Evolutionary conservation across 2,888 invertebrate species (phyloP), one percentile per base, ranked within the genome.

Genomic region (Alloscopus bannaensis): DNA sequence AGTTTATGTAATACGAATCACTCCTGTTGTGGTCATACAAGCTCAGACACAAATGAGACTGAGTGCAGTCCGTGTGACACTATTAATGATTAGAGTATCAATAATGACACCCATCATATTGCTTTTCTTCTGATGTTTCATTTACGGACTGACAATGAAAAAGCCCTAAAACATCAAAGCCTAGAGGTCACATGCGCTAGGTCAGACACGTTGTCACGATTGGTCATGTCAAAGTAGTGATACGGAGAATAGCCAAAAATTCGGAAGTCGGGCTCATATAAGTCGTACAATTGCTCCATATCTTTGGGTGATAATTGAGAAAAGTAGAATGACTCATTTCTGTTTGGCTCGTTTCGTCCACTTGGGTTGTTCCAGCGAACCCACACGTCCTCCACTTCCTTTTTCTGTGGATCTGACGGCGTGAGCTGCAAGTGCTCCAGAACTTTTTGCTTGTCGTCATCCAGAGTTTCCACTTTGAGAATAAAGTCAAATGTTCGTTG

Each of bases 391-490:
- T 81, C 66, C 26, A 85, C 31, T 65, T 83, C 77, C 24, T 68
- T 36, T 22, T 68, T 75, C 20, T 75, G 65, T 18, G 59, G 42
- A 64, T 62, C 59, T 6, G 29, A 16, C 22, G 59, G 40, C 2
- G 42, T 20, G 0, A 80, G 6, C 11, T 66, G 75, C 26, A 84
- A 68, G 28, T 80, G 66, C 26, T 75, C 50, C 45, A 76, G 57
- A 16, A 85, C 79, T 52, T 76, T 65, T 24, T 82, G 76, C 59
- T 80, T 79, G 62, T 85, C 85, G 6, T 69, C 36, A 29, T 78
- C 70, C 62, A 85, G 73, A 0, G 79, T 78, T 59, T 85, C 85
- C 22, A 84, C 83, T 81, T 85, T 82, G 3, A 85, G 72, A 36
- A 85, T 82, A 13, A 83, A 70, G 68, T 84, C 82, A 50, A 85